A percentile compares a stretch with the other conserved stretches of the same genome.
These are phyloP conservation scores for Prolemur simus DNA, from an alignment of 2,113 vertebrate species.

Conservation along the genomic window DNA sequence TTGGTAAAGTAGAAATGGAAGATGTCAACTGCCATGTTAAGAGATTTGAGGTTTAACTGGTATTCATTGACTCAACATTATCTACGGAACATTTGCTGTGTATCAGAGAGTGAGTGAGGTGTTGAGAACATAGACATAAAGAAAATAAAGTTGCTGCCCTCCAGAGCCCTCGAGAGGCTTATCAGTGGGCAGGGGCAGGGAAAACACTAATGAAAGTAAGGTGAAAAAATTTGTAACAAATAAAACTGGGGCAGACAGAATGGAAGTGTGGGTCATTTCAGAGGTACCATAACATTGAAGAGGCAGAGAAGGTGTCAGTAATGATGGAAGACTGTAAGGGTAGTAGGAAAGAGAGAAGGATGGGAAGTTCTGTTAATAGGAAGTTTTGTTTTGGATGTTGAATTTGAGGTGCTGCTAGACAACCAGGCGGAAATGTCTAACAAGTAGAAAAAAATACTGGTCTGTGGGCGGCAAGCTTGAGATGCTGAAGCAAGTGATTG, in stretches of 20 bases:
- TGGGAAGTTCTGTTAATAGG: neutral
- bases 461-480: neutral
- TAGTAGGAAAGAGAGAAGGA: neutral
- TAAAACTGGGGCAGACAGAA: neutral
- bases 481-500: neutral
- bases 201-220: neutral
- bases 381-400: neutral
- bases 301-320: neutral
- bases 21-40: neutral
- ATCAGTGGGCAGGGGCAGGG: neutral
- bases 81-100: neutral
- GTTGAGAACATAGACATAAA: neutral
- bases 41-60: neutral
- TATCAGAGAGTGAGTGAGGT: neutral
- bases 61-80: neutral
- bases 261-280: neutral
- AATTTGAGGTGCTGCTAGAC: neutral
- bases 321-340: neutral
- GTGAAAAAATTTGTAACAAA: neutral
- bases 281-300: neutral
- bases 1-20: neutral
- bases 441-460: neutral
- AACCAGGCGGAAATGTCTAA: neutral
- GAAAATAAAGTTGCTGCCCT: neutral
- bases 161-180: neutral